Evolutionary conservation across 2,888 invertebrate genomes (phyloP), one percentile per base, ranked within the genome.

Genomic region (Metopia argyrocephala): DNA sequence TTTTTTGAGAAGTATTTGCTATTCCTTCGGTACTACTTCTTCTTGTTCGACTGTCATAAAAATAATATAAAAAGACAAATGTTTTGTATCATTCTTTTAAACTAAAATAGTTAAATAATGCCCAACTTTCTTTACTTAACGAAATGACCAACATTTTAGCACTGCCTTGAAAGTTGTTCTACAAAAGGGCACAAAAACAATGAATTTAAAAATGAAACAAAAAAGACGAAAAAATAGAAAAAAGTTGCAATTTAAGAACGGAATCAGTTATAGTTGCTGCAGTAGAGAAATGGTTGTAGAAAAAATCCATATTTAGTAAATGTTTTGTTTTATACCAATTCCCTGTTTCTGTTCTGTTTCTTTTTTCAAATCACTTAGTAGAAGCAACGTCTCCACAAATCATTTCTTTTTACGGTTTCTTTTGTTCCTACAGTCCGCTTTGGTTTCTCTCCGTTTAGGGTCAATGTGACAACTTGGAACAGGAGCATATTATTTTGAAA

Each of bases 281-380:
- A 21, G 18, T 3, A 15, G 20, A 15, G 18, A 45, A 59, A 38
- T 12, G 38, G 54, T 4, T 18, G 25, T n/a, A 27, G 27, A 46
- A 69, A 64, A 48, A 70, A 21, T 65, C 64, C 64, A 70, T 70
- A 52, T 76, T 70, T 57, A 78, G 64, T 31, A 78, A 80, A 71
- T 76, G 73, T 76, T 76, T 73, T 21, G 46, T 23, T 66, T 23
- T 20, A 38, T 38, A 12, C 0, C 15, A 9, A 38, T 38, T 38
- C 38, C 9, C 38, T 38, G 38, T 23, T 64, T 64, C 46, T 15
- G 59, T 27, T 46, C 38, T 48, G 25, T 64, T 56, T 9, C n/a
- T n/a, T 23, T 66, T 64, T 73, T 28, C 76, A 76, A 74, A 76
- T 74, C 80, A 80, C 74, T 76, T 76, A 69, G 73, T 69, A 46